Base-by-base conservation (phyloP, 2,797 vertebrate species). In the Trachops cirrhosus region DNA sequence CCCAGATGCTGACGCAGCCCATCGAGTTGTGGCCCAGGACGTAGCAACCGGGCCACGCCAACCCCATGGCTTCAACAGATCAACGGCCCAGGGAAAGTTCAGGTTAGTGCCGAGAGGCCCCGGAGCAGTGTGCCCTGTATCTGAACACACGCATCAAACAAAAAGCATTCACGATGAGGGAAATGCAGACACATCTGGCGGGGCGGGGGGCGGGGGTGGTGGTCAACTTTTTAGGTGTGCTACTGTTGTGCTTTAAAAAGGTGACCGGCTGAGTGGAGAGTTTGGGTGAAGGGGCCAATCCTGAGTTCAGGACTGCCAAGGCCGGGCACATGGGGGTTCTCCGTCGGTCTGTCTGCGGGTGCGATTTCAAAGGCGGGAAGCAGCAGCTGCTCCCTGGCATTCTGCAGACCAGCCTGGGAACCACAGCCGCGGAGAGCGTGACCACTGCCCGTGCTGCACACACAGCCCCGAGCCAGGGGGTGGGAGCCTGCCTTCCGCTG, bases 371-470 rank as follows among this genome's bases (percentile, higher is more conserved):
- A 78, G 50, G 8, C 1, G 37, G n/a, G 24, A 37, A 50, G 77
- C 7, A 12, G 39, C 32, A 75, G 62, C 18, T 46, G 62, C 9
- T 34, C 39, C 29, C 48, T 26, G 39, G 46, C 5, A 26, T 8
- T 26, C 54, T n/a, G 37, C 2, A 8, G 87, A 24, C 2, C 46
- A 75, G 37, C 11, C 19, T n/a, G 34, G 79, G 79, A 50, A 57
- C 44, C 0, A 0, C 24, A 73, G 46, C n/a, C 11, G 54, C 46
- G 34, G 41, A 1, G 54, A 16, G 4, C 15, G 6, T 32, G 24
- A 3, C 44, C 12, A 26, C 48, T 0, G 0, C 24, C 80, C 0
- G 2, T 19, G 4, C 78, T 32, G 22, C 21, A 16, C 0, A 0
- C 3, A 37, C 0, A 39, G 44, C n/a, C 4, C 6, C 1, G 5